A percentile compares a stretch with the other conserved stretches of the same genome.
Conservation (phyloP, 2,888 invertebrate species). For the Harpalus rubripes region DNA sequence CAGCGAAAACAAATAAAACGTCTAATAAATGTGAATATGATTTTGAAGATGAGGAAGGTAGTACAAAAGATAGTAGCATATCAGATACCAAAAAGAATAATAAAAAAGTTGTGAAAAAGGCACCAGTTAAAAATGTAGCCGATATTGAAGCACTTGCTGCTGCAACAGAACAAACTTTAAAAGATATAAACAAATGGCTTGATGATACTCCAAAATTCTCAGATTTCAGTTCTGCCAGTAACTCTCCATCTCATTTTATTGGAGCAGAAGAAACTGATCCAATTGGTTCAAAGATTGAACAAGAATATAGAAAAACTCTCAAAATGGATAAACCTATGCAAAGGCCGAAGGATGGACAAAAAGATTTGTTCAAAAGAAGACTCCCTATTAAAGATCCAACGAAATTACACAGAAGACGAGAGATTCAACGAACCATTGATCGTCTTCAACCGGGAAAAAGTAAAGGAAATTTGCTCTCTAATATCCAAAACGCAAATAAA, state of each 20-base stretch:
- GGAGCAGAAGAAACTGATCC: constrained; percentile 82
- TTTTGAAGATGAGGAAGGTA: constrained; percentile 73
- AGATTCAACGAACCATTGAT: constrained; percentile 90
- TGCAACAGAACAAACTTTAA: constrained; percentile 87
- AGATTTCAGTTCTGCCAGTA: constrained; percentile 88
- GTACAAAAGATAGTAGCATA: constrained; percentile 72
- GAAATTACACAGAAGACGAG: constrained; percentile 80
- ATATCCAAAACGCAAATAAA: constrained; percentile 81
- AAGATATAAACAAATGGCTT: constrained; percentile 94
- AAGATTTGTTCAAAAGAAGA: constrained; percentile 67
- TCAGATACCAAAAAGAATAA: constrained; percentile 71
- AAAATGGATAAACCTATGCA: constrained; percentile 69
- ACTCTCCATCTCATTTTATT: constrained; percentile 85
- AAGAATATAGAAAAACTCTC: constrained; percentile 70
- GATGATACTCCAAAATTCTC: constrained; percentile 90
- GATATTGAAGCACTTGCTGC: constrained; percentile 84
- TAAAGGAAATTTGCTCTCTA: constrained; percentile 90
- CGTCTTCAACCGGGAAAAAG: constrained; percentile 92
- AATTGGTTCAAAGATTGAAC: constrained; percentile 77
- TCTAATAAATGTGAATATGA: constrained; percentile 69
- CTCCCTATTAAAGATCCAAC: constrained; percentile 72
- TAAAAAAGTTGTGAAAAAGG: constrained; percentile 71
- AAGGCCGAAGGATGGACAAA: constrained; percentile 68
- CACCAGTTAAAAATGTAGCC: constrained; percentile 69
- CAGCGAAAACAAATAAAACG: constrained; percentile 68